Base-by-base conservation (phyloP, 2,797 vertebrate species). In the Hybognathus amarus region DNA sequence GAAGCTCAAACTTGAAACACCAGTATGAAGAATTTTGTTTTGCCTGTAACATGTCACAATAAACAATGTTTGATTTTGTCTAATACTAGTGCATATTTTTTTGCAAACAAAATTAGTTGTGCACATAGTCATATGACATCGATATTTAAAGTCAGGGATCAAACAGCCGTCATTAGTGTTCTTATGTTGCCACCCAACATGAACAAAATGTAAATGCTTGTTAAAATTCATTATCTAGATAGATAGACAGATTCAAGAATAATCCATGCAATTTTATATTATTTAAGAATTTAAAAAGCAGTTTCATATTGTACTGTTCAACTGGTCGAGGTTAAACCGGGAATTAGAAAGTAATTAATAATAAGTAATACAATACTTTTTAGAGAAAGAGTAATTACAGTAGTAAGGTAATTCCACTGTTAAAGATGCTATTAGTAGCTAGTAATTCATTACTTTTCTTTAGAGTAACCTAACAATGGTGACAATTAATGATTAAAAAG, bases 401-500 rank as follows among this genome's bases (percentile, higher is more conserved):
- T n/a, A n/a, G 5, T 56, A 59, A 59, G n/a, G 22, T 24, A 12
- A 24, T 59, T 59, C 5, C 56, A 59, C 10, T 56, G 54, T n/a
- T 56, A n/a, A 59, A n/a, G 54, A 59, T 24, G 3, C 22, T 10
- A 11, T 56, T 54, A 54, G 52, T n/a, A 10, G 52, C 20, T 54
- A 56, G 20, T n/a, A 56, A 10, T 56, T 56, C 1, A 56, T n/a
- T 56, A 5, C 20, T 56, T 59, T 24, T 59, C 15, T 52, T 52
- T 24, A 24, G 56, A 63, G 27, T 63, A 63, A 63, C 45, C 22
- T 22, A 30, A 63, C 13, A 30, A 13, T 63, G 27, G 4, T 84
- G 71, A 54, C 68, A 85, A 89, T 50, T 89, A 42, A 87, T 85
- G 83, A 78, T 83, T 56, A 79, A 70, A 71, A 74, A 75, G 59